Base-by-base conservation (phyloP, 1,140 invertebrate species). In the Panulirus ornatus region DNA sequence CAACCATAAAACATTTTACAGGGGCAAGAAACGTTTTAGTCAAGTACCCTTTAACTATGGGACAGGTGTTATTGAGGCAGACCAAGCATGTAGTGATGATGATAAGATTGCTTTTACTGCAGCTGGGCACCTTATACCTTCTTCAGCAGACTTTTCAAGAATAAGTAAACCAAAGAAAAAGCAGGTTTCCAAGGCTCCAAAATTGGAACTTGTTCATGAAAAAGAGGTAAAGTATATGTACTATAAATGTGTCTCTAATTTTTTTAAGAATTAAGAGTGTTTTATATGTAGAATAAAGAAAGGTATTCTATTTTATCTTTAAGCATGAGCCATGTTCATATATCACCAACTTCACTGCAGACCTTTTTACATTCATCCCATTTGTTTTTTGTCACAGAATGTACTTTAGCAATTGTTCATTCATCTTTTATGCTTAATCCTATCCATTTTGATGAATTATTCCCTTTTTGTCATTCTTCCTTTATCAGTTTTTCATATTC, bases 31-130 rank as follows among this genome's bases (percentile, higher is more conserved):
- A 40, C 47, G 75, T 22, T 87, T 87, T 78, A 66, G 84, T 11
- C 47, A 78, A 16, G 84, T 87, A 16, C 84, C 84, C 8, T 78
- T 87, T 47, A 40, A 87, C 51, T 87, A 87, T 66, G 75, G 84
- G 42, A 87, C 84, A 19, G 2, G 38, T 44, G 84, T 87, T 11
- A 8, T 47, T 22, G 40, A 42, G 19, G 34, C 34, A 16, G n/a
- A 40, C 16, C 16, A 16, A 8, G 16, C 38, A 27, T 22, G 27
- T 8, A 1, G 16, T 5, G 36, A 73, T 27, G 84, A 63, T 0
- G n/a, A 27, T 22, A 3, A 22, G 11, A 66, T 87, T 19, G n/a
- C 71, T 19, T 87, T 87, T 42, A 87, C 84, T 16, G 84, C 84
- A n/a, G 34, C 73, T 6, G 84, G 84, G 27, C 51, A 87, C 40